Conservation (phyloP, 2,113 vertebrate genomes). For the Saccopteryx bilineata region DNA sequence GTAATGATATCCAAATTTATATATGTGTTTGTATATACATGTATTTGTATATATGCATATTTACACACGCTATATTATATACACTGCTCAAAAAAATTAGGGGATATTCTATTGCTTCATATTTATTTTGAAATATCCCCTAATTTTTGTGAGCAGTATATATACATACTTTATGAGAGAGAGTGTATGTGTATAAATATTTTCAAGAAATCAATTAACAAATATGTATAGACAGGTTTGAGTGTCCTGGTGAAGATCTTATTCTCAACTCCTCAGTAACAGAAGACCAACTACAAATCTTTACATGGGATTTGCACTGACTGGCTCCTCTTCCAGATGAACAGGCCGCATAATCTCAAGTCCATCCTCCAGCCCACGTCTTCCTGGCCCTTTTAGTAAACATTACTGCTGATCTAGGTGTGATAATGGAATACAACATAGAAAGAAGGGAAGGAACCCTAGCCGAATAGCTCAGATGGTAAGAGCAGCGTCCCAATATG, state of each 20-base stretch:
- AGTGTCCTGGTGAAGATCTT: neutral
- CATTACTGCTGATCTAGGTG: neutral
- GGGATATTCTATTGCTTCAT: too few species aligned
- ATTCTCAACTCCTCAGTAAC: neutral
- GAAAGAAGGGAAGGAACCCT: neutral
- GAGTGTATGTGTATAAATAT: neutral
- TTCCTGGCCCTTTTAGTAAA: neutral
- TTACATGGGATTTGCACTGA: neutral
- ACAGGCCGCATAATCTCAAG: neutral
- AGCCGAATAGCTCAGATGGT: too few species aligned
- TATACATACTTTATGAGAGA: too few species aligned
- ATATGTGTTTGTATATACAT: neutral
- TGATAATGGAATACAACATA: neutral
- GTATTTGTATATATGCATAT: neutral
- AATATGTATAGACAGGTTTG: neutral
- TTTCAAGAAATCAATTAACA: conserved; percentile 19
- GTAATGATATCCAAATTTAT: neutral
- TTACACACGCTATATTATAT: neutral
- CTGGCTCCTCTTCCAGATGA: neutral
- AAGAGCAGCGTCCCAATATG: too few species aligned
- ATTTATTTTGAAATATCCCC: too few species aligned
- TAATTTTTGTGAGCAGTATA: too few species aligned
- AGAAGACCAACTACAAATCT: neutral
- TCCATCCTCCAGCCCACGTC: neutral
- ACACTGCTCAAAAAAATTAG: neutral